These are phyloP conservation scores for Margarornis squamiger DNA, from an alignment of 2,797 vertebrate species.

Conservation along the genomic window DNA sequence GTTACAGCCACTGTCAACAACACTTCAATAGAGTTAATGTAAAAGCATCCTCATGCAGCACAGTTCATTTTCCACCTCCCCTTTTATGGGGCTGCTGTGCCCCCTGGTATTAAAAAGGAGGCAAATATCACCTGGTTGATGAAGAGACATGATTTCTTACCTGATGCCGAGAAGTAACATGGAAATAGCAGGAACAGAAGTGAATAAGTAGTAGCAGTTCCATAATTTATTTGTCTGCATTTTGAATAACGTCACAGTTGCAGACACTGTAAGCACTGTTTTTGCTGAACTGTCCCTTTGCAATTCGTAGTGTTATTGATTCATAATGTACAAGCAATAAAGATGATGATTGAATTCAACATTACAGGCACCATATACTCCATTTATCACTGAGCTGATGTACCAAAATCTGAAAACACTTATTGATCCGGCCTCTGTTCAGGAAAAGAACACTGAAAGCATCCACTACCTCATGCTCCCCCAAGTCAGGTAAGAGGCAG, in stretches of 20 bases:
- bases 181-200: neutral
- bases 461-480: slow-evolving; percentile 99
- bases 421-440: slow-evolving; percentile 85
- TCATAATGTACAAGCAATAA: neutral
- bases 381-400: slow-evolving; percentile 98
- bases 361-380: slow-evolving; percentile 93
- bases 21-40: neutral
- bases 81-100: neutral
- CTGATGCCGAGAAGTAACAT: neutral
- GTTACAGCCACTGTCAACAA: neutral
- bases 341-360: slow-evolving; percentile 2
- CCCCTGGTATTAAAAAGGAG: neutral
- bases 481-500: slow-evolving; percentile 83
- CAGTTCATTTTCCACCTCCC: neutral
- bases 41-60: neutral
- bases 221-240: neutral
- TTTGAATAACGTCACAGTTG: neutral
- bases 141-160: neutral
- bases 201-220: neutral
- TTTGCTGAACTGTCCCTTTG: neutral
- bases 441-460: slow-evolving; percentile 89
- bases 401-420: slow-evolving; percentile 93
- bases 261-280: neutral
- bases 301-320: neutral
- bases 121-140: neutral